These are phyloP conservation scores for Coregonus sp. DNA, from an alignment of 2,797 vertebrate species.

Conservation along the genomic window DNA sequence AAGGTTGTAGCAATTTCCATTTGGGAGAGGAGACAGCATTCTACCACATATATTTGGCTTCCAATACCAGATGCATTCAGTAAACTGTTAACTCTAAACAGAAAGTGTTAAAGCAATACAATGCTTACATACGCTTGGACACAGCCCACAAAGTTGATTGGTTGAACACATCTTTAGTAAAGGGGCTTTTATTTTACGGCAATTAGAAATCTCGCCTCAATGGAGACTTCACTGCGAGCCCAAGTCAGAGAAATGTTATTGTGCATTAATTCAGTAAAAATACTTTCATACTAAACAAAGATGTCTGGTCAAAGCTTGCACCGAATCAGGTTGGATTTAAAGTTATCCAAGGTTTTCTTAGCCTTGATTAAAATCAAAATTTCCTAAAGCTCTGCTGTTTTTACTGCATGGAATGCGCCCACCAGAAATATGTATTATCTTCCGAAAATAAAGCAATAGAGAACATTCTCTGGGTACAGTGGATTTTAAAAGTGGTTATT, in stretches of 20 bases:
- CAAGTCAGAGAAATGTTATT: conserved; percentile 12
- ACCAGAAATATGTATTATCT: too few relatives aligned
- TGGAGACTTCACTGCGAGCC: conserved; percentile 34
- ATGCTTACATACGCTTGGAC: background rate
- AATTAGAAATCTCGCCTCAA: conserved; percentile 43
- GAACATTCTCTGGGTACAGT: conserved; percentile 29
- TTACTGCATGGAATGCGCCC: too few relatives aligned
- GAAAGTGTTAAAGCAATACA: background rate
- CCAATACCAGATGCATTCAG: background rate
- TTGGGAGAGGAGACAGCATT: conserved; percentile 4
- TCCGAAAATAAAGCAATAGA: too few relatives aligned
- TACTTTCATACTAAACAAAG: conserved; percentile 54
- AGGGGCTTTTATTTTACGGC: conserved; percentile 22
- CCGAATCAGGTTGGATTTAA: conserved; percentile 58
- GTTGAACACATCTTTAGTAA: conserved; percentile 34
- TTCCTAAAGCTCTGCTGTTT: conserved; percentile 57
- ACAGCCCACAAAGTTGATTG: conserved; percentile 29
- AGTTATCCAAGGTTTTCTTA: conserved; percentile 52
- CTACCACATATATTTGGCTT: background rate
- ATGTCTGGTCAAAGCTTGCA: conserved; percentile 44
- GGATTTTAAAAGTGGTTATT: conserved; percentile 52
- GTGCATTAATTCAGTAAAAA: conserved; percentile 40
- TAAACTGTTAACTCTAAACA: background rate
- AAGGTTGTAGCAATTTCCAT: background rate
- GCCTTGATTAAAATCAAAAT: conserved; percentile 47